A percentile compares a stretch with the other conserved stretches of the same genome.
These are phyloP conservation scores for Trypoxylus dichotomus DNA, from an alignment of 1,140 invertebrate genomes.

Conservation along the genomic window DNA sequence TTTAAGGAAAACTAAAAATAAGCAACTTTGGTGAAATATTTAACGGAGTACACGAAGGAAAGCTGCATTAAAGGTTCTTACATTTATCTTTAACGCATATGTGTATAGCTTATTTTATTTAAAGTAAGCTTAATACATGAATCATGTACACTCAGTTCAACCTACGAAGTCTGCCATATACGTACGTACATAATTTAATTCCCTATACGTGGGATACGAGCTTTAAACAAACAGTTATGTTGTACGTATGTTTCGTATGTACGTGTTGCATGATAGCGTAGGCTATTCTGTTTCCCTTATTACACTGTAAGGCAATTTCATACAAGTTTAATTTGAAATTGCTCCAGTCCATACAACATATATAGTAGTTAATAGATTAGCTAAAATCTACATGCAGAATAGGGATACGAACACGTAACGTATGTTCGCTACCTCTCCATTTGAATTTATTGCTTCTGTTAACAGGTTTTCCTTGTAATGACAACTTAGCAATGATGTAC, in stretches of 20 bases:
- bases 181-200: too few relatives aligned
- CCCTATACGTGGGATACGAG: too few relatives aligned
- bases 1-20: neutral
- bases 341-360: neutral
- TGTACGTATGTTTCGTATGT: neutral
- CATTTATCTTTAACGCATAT: neutral
- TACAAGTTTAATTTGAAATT: constrained; percentile 11
- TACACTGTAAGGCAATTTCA: constrained; percentile 5
- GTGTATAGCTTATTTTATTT: too few relatives aligned
- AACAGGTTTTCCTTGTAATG: neutral
- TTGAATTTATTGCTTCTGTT: neutral
- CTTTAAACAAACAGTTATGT: too few relatives aligned
- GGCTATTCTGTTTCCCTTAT: neutral
- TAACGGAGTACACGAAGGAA: neutral
- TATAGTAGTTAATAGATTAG: neutral
- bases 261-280: neutral
- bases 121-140: too few relatives aligned
- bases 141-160: too few relatives aligned
- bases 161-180: too few relatives aligned
- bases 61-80: neutral
- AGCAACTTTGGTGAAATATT: neutral
- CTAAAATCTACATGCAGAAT: neutral
- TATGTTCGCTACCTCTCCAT: neutral
- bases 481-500: neutral
- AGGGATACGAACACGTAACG: neutral